phyloP scores from a whole-genome alignment of 1,140 invertebrate species.

The Conopomorpha cramerella region DNA sequence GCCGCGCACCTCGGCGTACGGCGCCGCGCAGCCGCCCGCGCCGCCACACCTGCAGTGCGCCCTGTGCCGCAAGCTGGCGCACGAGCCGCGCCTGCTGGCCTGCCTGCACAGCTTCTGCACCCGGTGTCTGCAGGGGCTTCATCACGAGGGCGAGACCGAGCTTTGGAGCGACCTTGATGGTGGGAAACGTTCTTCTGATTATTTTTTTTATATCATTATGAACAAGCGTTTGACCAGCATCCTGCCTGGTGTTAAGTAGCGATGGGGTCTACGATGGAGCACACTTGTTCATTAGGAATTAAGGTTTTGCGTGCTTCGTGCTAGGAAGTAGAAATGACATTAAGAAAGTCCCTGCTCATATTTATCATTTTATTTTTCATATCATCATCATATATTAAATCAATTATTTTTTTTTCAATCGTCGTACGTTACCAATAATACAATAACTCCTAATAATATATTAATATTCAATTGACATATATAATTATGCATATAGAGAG shows the following conservation, averaged over 20 bases:
- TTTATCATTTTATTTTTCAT: too few relatives aligned
- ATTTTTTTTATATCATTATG: not conserved
- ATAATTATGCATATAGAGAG: too few relatives aligned
- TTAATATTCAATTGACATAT: too few relatives aligned
- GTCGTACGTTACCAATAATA: too few relatives aligned
- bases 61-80: slow-evolving; percentile 48
- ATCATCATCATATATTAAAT: too few relatives aligned
- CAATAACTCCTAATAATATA: too few relatives aligned
- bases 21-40: slow-evolving; percentile 10
- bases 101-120: slow-evolving; percentile 66
- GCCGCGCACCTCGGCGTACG: slow-evolving; percentile 30
- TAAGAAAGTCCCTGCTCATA: too few relatives aligned
- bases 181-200: slow-evolving; percentile 17
- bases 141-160: slow-evolving; percentile 33
- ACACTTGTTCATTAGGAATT: not conserved
- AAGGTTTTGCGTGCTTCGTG: too few relatives aligned
- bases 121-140: slow-evolving; percentile 51
- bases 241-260: not conserved
- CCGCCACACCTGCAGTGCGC: slow-evolving; percentile 49
- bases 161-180: slow-evolving; percentile 40
- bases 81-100: slow-evolving; percentile 60
- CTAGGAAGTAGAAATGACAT: too few relatives aligned
- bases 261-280: not conserved
- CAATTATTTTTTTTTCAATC: too few relatives aligned
- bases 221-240: not conserved